These are phyloP conservation scores for Drosophila dives DNA, from an alignment of 2,888 invertebrate species.

Conservation along the genomic window DNA sequence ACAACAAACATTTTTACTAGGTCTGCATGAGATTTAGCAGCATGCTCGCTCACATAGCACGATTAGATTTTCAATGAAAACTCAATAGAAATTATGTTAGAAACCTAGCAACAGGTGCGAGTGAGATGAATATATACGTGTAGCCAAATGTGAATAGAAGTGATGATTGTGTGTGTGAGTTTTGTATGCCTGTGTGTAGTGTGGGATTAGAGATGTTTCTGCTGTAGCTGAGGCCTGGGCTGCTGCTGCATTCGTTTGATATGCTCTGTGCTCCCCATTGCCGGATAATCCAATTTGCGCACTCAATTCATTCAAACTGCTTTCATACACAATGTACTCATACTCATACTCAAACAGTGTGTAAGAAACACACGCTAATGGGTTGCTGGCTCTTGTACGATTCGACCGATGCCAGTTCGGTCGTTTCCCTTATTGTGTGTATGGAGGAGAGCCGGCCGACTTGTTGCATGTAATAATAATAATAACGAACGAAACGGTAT, in stretches of 20 bases:
- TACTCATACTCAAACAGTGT: neutral
- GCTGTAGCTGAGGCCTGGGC: constrained; percentile 33
- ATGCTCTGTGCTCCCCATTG: constrained; percentile 49
- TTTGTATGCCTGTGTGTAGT: constrained; percentile 10
- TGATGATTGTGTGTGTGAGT: constrained; percentile 9
- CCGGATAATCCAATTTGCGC: constrained; percentile 73
- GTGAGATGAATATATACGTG: constrained; percentile 56
- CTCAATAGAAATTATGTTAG: constrained; percentile 83
- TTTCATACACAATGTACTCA: constrained; percentile 9
- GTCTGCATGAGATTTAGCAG: constrained; percentile 82
- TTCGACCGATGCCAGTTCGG: constrained; percentile 20
- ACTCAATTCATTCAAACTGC: constrained; percentile 33
- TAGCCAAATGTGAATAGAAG: constrained; percentile 17
- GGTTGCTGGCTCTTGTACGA: constrained; percentile 3
- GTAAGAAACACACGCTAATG: constrained; percentile 22
- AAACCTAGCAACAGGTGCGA: constrained; percentile 64
- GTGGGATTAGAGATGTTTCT: constrained; percentile 67
- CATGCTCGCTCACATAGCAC: constrained; percentile 55
- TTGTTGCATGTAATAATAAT: constrained; percentile 80
- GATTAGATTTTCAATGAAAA: constrained; percentile 83
- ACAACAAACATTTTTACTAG: constrained; percentile 85
- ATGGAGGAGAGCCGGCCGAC: constrained; percentile 38
- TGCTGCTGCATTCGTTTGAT: constrained; percentile 49
- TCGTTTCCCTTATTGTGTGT: constrained; percentile 35
- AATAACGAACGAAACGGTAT: constrained; percentile 81